Evolutionary conservation across 1,140 invertebrate species (phyloP).

Genomic region (Gryllus bimaculatus): DNA sequence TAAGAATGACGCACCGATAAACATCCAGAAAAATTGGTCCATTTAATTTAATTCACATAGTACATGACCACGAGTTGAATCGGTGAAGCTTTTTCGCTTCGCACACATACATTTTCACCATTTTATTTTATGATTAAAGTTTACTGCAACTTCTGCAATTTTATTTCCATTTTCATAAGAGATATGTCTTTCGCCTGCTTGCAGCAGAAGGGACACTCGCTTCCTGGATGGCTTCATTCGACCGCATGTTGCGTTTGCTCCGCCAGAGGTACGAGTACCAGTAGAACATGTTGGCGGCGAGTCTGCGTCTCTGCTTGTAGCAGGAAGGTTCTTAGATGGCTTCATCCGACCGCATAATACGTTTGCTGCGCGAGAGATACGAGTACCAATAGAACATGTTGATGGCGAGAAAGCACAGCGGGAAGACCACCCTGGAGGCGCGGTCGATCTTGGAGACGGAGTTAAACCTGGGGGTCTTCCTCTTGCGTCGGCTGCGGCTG

Average conservation of each 20-base stretch:
- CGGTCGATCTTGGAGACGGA: conserved; percentile 73
- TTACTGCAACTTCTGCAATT: too few relatives aligned
- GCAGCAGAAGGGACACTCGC: too few relatives aligned
- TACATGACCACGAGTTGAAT: too few relatives aligned
- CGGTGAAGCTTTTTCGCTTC: too few relatives aligned
- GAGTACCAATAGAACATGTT: conserved; percentile 73
- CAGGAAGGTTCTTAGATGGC: neutral
- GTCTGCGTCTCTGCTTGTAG: too few relatives aligned
- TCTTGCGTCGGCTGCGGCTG: conserved; percentile 3
- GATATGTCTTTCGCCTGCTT: too few relatives aligned
- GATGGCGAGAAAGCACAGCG: conserved; percentile 61
- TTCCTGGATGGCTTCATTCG: neutral
- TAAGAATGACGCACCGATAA: too few relatives aligned
- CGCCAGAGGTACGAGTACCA: conserved; percentile 65
- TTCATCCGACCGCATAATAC: conserved; percentile 31
- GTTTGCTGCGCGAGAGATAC: conserved; percentile 55
- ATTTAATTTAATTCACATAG: too few relatives aligned
- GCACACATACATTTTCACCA: too few relatives aligned
- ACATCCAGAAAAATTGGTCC: too few relatives aligned
- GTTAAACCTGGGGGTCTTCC: conserved; percentile 53
- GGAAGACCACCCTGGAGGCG: conserved; percentile 63
- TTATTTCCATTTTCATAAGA: too few relatives aligned
- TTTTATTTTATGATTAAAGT: too few relatives aligned
- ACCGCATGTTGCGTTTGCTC: conserved; percentile 42
- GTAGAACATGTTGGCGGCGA: conserved; percentile 65